Conservation (phyloP, 2,888 invertebrate genomes). For the Quadroppia sp. region DNA sequence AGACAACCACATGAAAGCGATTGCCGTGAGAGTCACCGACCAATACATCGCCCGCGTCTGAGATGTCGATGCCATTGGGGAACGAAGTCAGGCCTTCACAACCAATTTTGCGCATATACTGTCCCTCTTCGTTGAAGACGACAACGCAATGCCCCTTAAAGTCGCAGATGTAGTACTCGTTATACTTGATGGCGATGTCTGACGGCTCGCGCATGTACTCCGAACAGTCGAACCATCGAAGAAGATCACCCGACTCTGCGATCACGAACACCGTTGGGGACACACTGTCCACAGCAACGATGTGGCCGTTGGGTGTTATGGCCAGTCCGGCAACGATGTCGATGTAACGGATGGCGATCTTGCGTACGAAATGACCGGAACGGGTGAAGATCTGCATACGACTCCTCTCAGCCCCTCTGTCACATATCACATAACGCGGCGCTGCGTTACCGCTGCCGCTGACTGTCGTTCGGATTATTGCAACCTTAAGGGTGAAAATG, state of each 20-base stretch:
- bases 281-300: slow-evolving; percentile 94
- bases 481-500: too few species aligned
- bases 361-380: slow-evolving; percentile 90
- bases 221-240: slow-evolving; percentile 96
- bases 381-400: slow-evolving; percentile 97
- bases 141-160: slow-evolving; percentile 98
- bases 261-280: slow-evolving; percentile 94
- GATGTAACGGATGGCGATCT: slow-evolving; percentile 72
- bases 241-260: slow-evolving; percentile 81
- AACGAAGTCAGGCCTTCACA: slow-evolving; percentile 93
- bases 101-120: slow-evolving; percentile 86
- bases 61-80: slow-evolving; percentile 96
- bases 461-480: slow-evolving; percentile 37
- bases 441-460: not conserved
- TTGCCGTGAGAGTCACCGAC: slow-evolving; percentile 97
- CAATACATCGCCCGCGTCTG: slow-evolving; percentile 91
- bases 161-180: slow-evolving; percentile 77
- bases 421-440: slow-evolving; percentile 74
- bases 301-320: slow-evolving; percentile 83
- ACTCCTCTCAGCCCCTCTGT: slow-evolving; percentile 91
- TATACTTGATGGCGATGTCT: slow-evolving; percentile 86
- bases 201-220: slow-evolving; percentile 97
- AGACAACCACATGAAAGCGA: slow-evolving; percentile 94
- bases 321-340: slow-evolving; percentile 80
- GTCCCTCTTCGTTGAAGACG: slow-evolving; percentile 89